Conservation (phyloP, 2,888 invertebrate genomes). For the Lepidocyrtinus sp. region DNA sequence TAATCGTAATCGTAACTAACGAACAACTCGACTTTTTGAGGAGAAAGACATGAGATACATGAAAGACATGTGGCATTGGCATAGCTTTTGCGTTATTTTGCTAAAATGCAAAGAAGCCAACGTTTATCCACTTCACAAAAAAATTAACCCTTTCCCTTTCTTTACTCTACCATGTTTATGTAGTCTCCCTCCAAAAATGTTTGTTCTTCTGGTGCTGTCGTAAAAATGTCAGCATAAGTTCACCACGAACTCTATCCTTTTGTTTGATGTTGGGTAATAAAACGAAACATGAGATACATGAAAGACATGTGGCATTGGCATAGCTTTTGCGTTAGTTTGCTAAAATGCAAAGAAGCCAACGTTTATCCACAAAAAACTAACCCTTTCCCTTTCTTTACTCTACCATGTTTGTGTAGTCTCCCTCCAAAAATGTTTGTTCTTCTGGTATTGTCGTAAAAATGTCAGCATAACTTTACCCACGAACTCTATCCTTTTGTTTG, state of each 20-base stretch:
- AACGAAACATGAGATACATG: too few relatives aligned
- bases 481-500: not conserved
- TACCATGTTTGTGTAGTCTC: not conserved
- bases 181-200: not conserved
- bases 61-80: not conserved
- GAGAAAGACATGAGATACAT: too few relatives aligned
- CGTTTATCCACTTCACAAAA: not conserved
- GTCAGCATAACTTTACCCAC: not conserved
- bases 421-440: not conserved
- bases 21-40: not conserved
- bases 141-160: not conserved
- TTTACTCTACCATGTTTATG: not conserved
- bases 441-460: not conserved
- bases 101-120: not conserved
- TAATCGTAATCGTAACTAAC: not conserved
- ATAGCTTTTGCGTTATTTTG: not conserved
- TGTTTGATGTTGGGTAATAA: too few relatives aligned
- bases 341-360: not conserved
- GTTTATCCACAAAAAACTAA: not conserved
- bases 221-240: not conserved
- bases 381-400: not conserved
- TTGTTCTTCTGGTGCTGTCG: not conserved
- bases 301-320: not conserved
- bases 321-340: not conserved
- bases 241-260: not conserved